Base-by-base conservation (phyloP, 2,797 vertebrate species). In the Toxotes lorentzi region DNA sequence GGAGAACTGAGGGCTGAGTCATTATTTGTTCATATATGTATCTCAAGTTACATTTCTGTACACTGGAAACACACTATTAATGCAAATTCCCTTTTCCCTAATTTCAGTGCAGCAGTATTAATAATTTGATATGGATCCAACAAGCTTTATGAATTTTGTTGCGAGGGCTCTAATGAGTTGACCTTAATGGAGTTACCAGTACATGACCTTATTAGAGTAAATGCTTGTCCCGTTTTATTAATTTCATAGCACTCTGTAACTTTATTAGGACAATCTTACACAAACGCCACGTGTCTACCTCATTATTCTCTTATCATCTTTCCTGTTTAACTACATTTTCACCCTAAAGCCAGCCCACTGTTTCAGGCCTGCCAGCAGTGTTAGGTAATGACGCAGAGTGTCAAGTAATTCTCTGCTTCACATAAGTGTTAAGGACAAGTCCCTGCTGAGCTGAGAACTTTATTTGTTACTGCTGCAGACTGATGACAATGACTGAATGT, bases 391-490 rank as follows among this genome's bases (percentile, higher is more conserved):
- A 82, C 78, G 75, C 14, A 35, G 53, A 62, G 60, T 48, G 13
- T 58, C 56, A 3, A 76, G 63, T 67, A 73, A 81, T 79, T 88
- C 65, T 78, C 79, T 48, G 83, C 76, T 81, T 68, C 54, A 84
- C 81, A 86, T 78, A 76, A 79, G 76, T 50, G 24, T 73, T 63
- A 19, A 11, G 48, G 58, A 65, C 65, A 65, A 50, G 59, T 83
- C 67, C 34, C 56, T 9, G 79, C 78, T 14, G 54, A 72, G 30
- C 67, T 61, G 64, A 82, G 57, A 79, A 51, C 63, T 48, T 73
- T 38, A 82, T 84, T 73, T 83, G 62, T 24, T 57, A 68, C 70
- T 32, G 73, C 68, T 62, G 73, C 65, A 61, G 32, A 21, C 43
- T 50, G 75, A 72, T 43, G 63, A 72, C 21, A n/a, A 4, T 4